Percentiles rank a stretch among this genome's conserved stretches.
Conservation (phyloP, 2,797 vertebrate genomes). For the Megalops cyprinoides region DNA sequence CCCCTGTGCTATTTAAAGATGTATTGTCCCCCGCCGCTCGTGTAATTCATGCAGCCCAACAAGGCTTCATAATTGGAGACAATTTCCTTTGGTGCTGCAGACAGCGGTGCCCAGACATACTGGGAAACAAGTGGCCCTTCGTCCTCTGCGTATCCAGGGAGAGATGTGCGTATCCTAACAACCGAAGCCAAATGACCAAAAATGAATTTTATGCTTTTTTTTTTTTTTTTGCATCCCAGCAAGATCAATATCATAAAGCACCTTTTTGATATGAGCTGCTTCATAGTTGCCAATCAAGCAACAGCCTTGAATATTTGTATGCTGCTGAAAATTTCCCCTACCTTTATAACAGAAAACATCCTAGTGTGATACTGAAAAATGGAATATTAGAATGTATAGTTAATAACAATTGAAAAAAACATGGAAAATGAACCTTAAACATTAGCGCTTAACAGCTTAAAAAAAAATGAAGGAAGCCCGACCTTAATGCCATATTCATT, state of each 20-base stretch:
- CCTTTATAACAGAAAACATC: not conserved
- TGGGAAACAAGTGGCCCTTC: not conserved
- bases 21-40: not conserved
- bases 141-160: not conserved
- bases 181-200: no score
- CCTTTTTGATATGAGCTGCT: not conserved
- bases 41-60: conserved; percentile 18
- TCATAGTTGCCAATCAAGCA: not conserved
- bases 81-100: not conserved
- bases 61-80: not conserved
- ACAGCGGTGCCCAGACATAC: not conserved
- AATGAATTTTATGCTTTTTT: no score
- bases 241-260: not conserved
- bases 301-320: not conserved
- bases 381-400: not conserved
- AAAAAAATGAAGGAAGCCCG: not conserved
- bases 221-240: not conserved
- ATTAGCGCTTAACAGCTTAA: not conserved
- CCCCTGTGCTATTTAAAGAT: conserved; percentile 27
- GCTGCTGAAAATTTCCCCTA: not conserved
- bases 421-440: not conserved
- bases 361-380: not conserved
- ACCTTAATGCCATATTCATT: not conserved
- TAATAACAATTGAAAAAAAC: not conserved
- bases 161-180: not conserved